Base-by-base conservation (phyloP, 2,113 vertebrate species). In the Ctenodactylus gundi region DNA sequence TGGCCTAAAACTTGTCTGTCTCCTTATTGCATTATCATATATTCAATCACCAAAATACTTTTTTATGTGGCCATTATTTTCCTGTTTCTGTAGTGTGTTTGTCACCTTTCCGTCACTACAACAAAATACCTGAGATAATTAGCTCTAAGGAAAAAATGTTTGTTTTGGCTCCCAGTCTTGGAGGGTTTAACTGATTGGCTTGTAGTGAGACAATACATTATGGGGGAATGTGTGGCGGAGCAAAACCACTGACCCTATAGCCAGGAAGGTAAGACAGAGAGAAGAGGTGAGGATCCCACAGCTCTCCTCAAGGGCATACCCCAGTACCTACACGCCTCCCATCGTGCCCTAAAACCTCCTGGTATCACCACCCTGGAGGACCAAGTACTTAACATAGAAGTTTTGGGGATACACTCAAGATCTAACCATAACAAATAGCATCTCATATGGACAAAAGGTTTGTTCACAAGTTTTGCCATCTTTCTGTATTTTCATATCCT, bases 41-140 rank as follows among this genome's bases (percentile, higher is more conserved):
- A 82, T 49, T 94, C 41, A 82, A 12, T 89, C 60, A 36, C 25
- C 82, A 39, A 89, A 82, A 53, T 86, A 51, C 81, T 85, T 88
- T 18, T 77, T 58, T 67, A 77, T 60, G 13, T 72, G 62, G 36
- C 67, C 51, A 68, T 51, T 88, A n/a, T 85, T 91, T 72, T 85
- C 65, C 51, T 49, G 23, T 41, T 91, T 81, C 72, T 75, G 29
- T 55, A 70, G 58, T 27, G 17, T 39, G 12, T 41, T 41, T 27
- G 68, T 72, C 41, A 39, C 3, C 7, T 36, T 67, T 36, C n/a
- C 65, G 29, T 72, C 68, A 44, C 21, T 34, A 36, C 51, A 60
- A 81, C 36, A 81, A 57, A 81, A 81, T 60, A 36, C 27, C 25
- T 39, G 25, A 11, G 57, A 31, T 60, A 62, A 81, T 31, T 81